Conservation (phyloP, 2,888 invertebrate species). For the Charanyca ferruginea region DNA sequence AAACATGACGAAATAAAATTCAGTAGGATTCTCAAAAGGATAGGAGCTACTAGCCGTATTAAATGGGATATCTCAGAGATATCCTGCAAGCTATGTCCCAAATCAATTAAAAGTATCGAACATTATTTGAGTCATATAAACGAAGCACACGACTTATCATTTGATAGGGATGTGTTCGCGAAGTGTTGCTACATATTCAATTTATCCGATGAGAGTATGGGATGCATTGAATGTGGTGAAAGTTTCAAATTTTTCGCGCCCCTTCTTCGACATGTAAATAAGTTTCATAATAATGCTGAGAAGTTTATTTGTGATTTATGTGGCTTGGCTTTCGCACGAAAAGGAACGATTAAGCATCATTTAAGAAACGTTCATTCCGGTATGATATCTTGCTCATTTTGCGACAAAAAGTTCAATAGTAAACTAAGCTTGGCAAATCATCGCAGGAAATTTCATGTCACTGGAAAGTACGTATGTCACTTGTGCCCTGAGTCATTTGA, state of each 20-base stretch:
- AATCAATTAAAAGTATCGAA: constrained; percentile 60
- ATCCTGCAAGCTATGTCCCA: constrained; percentile 72
- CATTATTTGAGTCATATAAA: constrained; percentile 65
- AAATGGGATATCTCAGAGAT: constrained; percentile 76
- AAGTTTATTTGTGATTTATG: constrained; percentile 74
- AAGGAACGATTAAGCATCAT: constrained; percentile 69
- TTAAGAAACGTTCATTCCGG: constrained; percentile 63
- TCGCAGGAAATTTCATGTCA: constrained; percentile 34
- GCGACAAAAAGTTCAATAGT: constrained; percentile 36
- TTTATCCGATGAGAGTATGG: constrained; percentile 70
- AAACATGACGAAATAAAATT: constrained; percentile 32
- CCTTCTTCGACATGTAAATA: constrained; percentile 70
- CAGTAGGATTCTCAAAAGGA: constrained; percentile 8
- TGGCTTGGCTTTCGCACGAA: constrained; percentile 71
- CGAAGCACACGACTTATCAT: constrained; percentile 60
- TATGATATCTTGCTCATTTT: constrained; percentile 40
- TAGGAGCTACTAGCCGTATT: constrained; percentile 61
- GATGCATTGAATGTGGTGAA: constrained; percentile 70
- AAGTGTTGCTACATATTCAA: constrained; percentile 66
- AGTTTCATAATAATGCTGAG: constrained; percentile 66
- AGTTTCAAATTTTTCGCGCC: constrained; percentile 73
- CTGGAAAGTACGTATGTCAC: constrained; percentile 42
- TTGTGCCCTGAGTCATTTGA: constrained; percentile 42
- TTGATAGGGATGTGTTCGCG: constrained; percentile 61
- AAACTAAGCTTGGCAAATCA: constrained; percentile 44